Evolutionary conservation across 2,113 vertebrate species (phyloP).

Genomic region (Platycercus adscitus): DNA sequence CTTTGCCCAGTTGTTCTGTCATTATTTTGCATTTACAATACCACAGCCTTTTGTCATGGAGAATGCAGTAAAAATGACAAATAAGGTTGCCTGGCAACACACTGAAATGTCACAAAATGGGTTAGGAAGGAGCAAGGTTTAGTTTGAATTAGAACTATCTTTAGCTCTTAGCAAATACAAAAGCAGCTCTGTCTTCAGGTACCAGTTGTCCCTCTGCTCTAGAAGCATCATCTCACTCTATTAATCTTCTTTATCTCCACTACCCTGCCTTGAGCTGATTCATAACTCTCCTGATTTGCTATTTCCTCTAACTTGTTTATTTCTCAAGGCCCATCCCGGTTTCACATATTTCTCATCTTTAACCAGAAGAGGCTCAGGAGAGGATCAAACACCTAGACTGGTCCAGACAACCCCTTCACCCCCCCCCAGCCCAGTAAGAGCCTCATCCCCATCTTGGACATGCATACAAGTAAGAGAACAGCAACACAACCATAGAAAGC

Average conservation of each 20-base stretch:
- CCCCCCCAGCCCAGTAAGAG: not conserved
- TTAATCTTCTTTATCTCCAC: not conserved
- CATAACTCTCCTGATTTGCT: not conserved
- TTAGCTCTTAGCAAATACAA: not conserved
- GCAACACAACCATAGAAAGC: not conserved
- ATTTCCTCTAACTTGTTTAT: not conserved
- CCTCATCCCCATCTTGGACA: not conserved
- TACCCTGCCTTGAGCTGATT: not conserved
- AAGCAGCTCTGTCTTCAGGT: not conserved
- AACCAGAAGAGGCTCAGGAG: not conserved
- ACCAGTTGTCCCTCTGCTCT: not conserved
- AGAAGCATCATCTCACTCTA: not conserved
- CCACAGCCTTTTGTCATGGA: not conserved
- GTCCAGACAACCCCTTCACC: not conserved
- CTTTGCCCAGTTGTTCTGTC: not conserved
- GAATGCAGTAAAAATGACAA: conserved; percentile 8
- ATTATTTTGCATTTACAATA: not conserved
- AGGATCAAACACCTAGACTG: not conserved
- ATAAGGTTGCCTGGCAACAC: not conserved
- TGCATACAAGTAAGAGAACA: not conserved
- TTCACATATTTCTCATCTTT: not conserved
- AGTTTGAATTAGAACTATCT: not conserved
- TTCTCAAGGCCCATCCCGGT: not conserved
- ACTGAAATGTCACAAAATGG: not conserved
- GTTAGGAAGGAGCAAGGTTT: conserved; percentile 28